phyloP scores from a whole-genome alignment of 2,113 vertebrate genomes.

The Tretioscincus oriximinensis region DNA sequence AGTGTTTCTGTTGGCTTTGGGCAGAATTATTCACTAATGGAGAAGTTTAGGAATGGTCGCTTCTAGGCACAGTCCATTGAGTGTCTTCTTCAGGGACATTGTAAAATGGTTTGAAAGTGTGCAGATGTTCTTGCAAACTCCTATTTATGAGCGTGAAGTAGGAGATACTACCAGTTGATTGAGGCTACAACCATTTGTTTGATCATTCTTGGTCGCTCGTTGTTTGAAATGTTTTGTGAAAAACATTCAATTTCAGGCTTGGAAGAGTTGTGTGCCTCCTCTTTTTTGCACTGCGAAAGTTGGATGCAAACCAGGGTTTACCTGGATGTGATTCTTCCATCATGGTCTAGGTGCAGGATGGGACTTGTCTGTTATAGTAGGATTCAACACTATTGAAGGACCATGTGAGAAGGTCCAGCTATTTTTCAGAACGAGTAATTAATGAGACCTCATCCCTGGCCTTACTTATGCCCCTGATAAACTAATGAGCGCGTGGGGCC shows the following conservation, averaged over 20 bases:
- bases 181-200: neutral
- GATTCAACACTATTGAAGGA: neutral
- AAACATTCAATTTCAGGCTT: neutral
- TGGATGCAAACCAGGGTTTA: neutral
- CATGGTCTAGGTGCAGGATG: neutral
- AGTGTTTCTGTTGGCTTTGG: conserved; percentile 4
- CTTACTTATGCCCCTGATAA: neutral
- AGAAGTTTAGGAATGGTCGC: neutral
- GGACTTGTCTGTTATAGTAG: neutral
- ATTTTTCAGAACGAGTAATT: neutral
- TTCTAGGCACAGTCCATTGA: neutral
- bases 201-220: too few species aligned
- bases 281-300: neutral
- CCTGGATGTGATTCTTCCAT: neutral
- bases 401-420: neutral
- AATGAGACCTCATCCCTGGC: neutral
- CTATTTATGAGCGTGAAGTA: neutral
- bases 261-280: neutral
- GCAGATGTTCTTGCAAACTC: neutral
- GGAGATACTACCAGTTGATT: neutral
- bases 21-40: neutral
- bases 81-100: conserved; percentile 4
- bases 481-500: neutral
- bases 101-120: neutral
- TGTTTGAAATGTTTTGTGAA: too few species aligned